phyloP scores from a whole-genome alignment of 2,888 invertebrate genomes.

The Synergus umbraculus region DNA sequence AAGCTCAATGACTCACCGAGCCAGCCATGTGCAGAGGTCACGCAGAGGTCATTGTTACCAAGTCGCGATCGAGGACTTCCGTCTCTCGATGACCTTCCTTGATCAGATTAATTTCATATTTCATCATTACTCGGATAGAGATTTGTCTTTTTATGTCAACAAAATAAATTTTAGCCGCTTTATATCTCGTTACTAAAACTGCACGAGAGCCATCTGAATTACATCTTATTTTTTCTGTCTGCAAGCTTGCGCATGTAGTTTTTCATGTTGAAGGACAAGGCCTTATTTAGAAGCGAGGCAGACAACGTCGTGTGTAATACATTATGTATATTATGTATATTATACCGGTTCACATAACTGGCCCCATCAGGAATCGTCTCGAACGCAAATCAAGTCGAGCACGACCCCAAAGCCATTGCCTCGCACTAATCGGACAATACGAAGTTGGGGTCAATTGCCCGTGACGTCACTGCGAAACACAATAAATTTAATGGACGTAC shows the following conservation, averaged over 20 bases:
- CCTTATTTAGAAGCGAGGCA: slow-evolving; percentile 48
- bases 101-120: neutral
- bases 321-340: slow-evolving; percentile 54
- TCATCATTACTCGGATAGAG: neutral
- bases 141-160: neutral
- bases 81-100: slow-evolving; percentile 14
- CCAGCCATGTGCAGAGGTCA: slow-evolving; percentile 51
- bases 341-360: slow-evolving; percentile 48
- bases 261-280: slow-evolving; percentile 43
- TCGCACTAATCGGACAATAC: slow-evolving; percentile 58
- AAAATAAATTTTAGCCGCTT: neutral
- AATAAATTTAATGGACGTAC: slow-evolving; percentile 61
- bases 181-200: neutral
- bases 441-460: slow-evolving; percentile 58
- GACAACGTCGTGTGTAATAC: slow-evolving; percentile 44
- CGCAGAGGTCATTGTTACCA: slow-evolving; percentile 53
- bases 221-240: neutral
- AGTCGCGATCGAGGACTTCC: slow-evolving; percentile 16
- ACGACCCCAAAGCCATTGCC: slow-evolving; percentile 60
- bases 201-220: neutral
- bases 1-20: slow-evolving; percentile 61
- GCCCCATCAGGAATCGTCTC: slow-evolving; percentile 51
- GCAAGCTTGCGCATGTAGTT: neutral
- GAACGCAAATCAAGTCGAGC: slow-evolving; percentile 64
- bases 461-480: slow-evolving; percentile 66